Percentiles rank a stretch among this genome's conserved stretches.
Evolutionary conservation across 2,797 vertebrate genomes (phyloP).

Genomic region (Pseudomugil tenellus): DNA sequence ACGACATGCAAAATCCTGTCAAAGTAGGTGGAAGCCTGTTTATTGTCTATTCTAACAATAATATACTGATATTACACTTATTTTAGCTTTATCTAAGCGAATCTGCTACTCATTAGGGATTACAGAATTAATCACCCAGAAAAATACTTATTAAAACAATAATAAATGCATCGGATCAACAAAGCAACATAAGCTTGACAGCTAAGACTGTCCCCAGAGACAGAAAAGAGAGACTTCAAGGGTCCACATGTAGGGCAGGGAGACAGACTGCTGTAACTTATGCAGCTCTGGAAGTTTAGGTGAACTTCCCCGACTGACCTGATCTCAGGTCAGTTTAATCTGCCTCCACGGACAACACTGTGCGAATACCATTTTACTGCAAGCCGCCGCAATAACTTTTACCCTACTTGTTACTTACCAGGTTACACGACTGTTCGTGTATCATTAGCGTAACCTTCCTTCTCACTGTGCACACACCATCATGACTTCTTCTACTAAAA

Average conservation of each 20-base stretch:
- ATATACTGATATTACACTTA: background rate
- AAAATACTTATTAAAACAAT: background rate
- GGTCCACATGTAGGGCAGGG: constrained; percentile 57
- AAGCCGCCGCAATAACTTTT: background rate
- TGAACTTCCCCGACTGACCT: constrained; percentile 23
- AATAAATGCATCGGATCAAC: background rate
- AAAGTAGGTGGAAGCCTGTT: background rate
- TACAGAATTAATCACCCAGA: background rate
- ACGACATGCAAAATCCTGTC: background rate
- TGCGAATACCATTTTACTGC: background rate
- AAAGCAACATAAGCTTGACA: background rate
- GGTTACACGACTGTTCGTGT: constrained; percentile 39
- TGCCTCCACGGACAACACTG: background rate
- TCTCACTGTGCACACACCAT: constrained; percentile 67
- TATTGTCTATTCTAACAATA: background rate
- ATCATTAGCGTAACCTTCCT: constrained; percentile 81
- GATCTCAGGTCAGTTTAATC: background rate
- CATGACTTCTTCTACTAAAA: constrained; percentile 68
- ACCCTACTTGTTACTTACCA: constrained; percentile 69
- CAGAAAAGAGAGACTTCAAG: constrained; percentile 44
- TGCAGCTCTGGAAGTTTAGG: constrained; percentile 49
- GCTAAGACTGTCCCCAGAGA: background rate
- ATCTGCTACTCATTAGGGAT: background rate
- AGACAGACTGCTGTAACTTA: constrained; percentile 26
- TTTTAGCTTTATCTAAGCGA: background rate